phyloP scores from a whole-genome alignment of 2,888 invertebrate genomes.

The Acronicta psi region DNA sequence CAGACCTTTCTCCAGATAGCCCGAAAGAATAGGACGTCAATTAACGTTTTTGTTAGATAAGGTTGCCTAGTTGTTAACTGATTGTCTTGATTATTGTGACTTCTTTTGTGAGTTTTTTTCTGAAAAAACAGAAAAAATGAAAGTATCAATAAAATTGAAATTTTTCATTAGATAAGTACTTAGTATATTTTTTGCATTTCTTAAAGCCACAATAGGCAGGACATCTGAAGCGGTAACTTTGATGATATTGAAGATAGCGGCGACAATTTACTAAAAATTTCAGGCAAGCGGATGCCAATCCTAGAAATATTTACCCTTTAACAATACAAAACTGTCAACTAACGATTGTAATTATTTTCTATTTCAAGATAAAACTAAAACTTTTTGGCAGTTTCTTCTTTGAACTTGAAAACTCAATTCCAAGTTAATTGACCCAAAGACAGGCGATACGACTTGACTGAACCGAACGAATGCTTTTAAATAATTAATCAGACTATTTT shows the following conservation, averaged over 20 bases:
- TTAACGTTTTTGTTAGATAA: background rate
- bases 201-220: too few species aligned
- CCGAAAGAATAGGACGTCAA: background rate
- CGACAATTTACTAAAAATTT: background rate
- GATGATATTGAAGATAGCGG: too few species aligned
- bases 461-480: background rate
- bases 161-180: too few species aligned
- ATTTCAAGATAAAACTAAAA: too few species aligned
- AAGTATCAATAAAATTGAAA: too few species aligned
- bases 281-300: background rate
- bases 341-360: too few species aligned
- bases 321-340: background rate
- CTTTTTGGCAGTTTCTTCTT: background rate
- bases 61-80: background rate
- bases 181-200: too few species aligned
- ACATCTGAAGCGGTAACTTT: too few species aligned
- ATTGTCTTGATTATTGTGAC: background rate
- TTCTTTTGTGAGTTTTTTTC: too few species aligned
- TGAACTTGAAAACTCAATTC: constrained; percentile 17
- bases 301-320: background rate
- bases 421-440: constrained; percentile 15
- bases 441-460: background rate
- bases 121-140: too few species aligned
- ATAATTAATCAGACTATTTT: too few species aligned
- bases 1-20: background rate